A percentile compares a stretch with the other conserved stretches of the same genome.
phyloP scores from a whole-genome alignment of 1,140 invertebrate genomes.

The Drosophila equinoxialis region DNA sequence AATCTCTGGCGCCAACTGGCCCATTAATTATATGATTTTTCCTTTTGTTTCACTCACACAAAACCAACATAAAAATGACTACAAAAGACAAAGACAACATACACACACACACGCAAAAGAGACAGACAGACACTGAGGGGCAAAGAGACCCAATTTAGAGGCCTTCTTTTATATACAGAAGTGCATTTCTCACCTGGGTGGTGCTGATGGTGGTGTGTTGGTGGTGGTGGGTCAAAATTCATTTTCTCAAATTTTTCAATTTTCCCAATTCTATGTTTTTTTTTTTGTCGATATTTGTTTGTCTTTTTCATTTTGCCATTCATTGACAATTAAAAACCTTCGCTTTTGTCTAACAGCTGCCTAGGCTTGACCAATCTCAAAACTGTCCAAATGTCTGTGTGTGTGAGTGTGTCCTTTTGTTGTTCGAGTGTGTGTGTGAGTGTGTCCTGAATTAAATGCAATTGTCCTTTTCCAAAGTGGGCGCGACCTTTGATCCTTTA shows the following conservation, averaged over 20 bases:
- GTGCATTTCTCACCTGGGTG: slow-evolving; percentile 63
- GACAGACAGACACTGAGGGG: not conserved
- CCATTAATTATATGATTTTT: slow-evolving; percentile 72
- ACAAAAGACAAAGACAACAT: slow-evolving; percentile 9
- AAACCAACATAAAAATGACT: slow-evolving; percentile 10
- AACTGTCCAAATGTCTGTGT: not conserved
- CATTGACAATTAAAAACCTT: slow-evolving; percentile 74
- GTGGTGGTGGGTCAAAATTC: too few relatives aligned
- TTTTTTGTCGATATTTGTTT: not conserved
- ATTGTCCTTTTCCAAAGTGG: slow-evolving; percentile 65
- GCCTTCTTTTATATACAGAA: slow-evolving; percentile 1
- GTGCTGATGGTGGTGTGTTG: slow-evolving; percentile 4
- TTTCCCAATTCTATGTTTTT: slow-evolving; percentile 22
- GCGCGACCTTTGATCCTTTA: slow-evolving; percentile 70
- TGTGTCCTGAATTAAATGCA: slow-evolving; percentile 59
- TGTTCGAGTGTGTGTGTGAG: slow-evolving; percentile 12
- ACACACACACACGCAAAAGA: slow-evolving; percentile 5
- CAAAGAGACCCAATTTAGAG: slow-evolving; percentile 5
- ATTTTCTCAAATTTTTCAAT: slow-evolving; percentile 9
- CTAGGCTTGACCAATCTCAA: not conserved
- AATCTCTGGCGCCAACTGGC: slow-evolving; percentile 68
- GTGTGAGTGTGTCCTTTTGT: slow-evolving; percentile 13
- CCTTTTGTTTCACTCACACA: slow-evolving; percentile 56
- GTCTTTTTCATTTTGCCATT: slow-evolving; percentile 33
- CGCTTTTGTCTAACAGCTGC: slow-evolving; percentile 71